Conservation (phyloP, 2,113 vertebrate genomes). For the Epinephelus cyanopodus region DNA sequence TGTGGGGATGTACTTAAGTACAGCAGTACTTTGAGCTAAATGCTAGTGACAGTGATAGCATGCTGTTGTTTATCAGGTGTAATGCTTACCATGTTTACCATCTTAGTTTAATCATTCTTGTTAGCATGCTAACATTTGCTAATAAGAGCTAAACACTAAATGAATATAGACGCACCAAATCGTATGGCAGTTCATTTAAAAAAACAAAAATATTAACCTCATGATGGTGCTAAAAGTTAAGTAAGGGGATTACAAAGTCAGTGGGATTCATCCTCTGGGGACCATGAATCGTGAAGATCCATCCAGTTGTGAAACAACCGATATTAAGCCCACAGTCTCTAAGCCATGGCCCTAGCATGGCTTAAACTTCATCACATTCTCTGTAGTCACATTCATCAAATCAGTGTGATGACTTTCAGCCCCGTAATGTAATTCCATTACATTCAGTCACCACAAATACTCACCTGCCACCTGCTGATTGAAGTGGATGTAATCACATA, state of each 20-base stretch:
- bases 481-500: constrained; percentile 68
- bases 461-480: constrained; percentile 61
- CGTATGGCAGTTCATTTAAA: not conserved
- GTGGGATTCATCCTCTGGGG: not conserved
- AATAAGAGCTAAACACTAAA: too few species aligned
- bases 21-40: not conserved
- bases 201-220: not conserved
- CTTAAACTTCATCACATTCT: not conserved
- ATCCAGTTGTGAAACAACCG: not conserved
- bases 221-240: too few species aligned
- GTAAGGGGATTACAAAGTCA: not conserved
- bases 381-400: too few species aligned
- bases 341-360: not conserved
- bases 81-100: too few species aligned
- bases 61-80: not conserved
- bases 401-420: not conserved
- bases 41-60: not conserved
- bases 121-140: too few species aligned
- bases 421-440: constrained; percentile 20
- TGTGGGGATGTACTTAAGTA: too few species aligned
- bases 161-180: not conserved
- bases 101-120: too few species aligned
- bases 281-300: not conserved
- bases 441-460: constrained; percentile 12
- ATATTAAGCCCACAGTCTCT: too few species aligned